Evolutionary conservation across 2,888 invertebrate genomes (phyloP).

Genomic region (Alsophila aescularia): DNA sequence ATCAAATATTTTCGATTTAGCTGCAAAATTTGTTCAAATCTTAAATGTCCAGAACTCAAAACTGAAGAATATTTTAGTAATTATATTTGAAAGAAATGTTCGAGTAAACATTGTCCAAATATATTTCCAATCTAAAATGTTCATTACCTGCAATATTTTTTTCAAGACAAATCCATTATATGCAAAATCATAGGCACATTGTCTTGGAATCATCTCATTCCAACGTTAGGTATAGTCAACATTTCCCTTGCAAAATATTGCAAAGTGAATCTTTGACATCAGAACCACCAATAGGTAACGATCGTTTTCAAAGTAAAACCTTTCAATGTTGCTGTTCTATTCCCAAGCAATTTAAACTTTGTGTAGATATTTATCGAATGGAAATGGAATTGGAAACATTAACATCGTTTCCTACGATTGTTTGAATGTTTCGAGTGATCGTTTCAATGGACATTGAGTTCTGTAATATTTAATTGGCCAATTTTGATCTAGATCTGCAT

Average conservation of each 20-base stretch:
- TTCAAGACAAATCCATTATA: too few relatives aligned
- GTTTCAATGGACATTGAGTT: conserved; percentile 11
- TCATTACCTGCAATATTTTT: too few relatives aligned
- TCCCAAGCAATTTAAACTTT: conserved; percentile 23
- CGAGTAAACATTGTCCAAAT: too few relatives aligned
- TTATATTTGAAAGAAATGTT: too few relatives aligned
- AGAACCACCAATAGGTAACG: background rate
- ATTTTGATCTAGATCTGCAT: background rate
- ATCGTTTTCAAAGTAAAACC: conserved; percentile 12
- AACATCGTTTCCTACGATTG: conserved; percentile 7
- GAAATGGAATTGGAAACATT: conserved; percentile 12
- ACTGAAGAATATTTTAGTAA: too few relatives aligned
- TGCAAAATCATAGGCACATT: too few relatives aligned
- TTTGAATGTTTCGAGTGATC: conserved; percentile 12
- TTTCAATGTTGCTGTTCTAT: conserved; percentile 16
- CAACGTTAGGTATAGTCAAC: background rate
- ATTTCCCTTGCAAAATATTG: background rate
- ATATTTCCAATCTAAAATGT: too few relatives aligned
- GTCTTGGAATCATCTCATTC: too few relatives aligned
- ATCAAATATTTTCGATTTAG: too few relatives aligned
- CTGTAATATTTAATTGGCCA: conserved; percentile 2
- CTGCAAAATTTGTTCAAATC: too few relatives aligned
- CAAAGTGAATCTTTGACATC: conserved; percentile 3
- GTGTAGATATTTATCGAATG: conserved; percentile 16
- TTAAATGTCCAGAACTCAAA: too few relatives aligned